These are phyloP conservation scores for Falco biarmicus DNA, from an alignment of 2,797 vertebrate genomes.

Conservation along the genomic window DNA sequence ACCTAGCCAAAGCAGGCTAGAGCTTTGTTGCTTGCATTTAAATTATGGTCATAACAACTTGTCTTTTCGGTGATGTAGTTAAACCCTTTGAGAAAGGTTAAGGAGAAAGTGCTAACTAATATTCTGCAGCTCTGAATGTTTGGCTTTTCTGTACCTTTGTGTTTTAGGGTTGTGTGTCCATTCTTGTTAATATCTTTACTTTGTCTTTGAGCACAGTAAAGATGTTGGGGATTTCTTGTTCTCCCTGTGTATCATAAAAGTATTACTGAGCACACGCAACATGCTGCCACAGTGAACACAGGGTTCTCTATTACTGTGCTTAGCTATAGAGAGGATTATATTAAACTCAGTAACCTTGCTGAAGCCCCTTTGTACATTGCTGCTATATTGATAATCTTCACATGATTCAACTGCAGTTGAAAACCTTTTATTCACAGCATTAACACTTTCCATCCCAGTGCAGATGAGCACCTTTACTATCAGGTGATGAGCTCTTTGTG, in stretches of 20 bases:
- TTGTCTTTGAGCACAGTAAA: slow-evolving; percentile 36
- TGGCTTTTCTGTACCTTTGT: background rate
- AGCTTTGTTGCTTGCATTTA: slow-evolving; percentile 13
- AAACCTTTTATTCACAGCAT: slow-evolving; percentile 57
- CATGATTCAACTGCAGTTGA: slow-evolving; percentile 45
- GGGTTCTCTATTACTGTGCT: slow-evolving; percentile 64
- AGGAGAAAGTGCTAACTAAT: background rate
- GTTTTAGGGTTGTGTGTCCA: slow-evolving; percentile 1
- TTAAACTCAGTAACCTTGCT: slow-evolving; percentile 66
- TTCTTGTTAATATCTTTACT: slow-evolving; percentile 45
- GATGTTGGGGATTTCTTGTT: slow-evolving; percentile 42
- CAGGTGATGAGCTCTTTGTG: background rate
- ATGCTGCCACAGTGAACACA: slow-evolving; percentile 11
- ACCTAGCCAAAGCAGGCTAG: background rate
- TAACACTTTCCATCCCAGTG: slow-evolving; percentile 46
- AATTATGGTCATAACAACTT: background rate
- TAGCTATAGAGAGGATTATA: slow-evolving; percentile 65
- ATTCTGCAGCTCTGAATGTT: background rate
- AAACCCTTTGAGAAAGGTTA: slow-evolving; percentile 11
- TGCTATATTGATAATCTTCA: slow-evolving; percentile 64
- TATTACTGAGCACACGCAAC: slow-evolving; percentile 29
- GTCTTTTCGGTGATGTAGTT: background rate
- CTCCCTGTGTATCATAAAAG: slow-evolving; percentile 20
- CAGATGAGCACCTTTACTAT: background rate
- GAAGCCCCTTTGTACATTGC: slow-evolving; percentile 31